Percentiles rank a stretch among this genome's conserved stretches.
Evolutionary conservation across 2,113 vertebrate species (phyloP).

Genomic region (Corvus cornix): DNA sequence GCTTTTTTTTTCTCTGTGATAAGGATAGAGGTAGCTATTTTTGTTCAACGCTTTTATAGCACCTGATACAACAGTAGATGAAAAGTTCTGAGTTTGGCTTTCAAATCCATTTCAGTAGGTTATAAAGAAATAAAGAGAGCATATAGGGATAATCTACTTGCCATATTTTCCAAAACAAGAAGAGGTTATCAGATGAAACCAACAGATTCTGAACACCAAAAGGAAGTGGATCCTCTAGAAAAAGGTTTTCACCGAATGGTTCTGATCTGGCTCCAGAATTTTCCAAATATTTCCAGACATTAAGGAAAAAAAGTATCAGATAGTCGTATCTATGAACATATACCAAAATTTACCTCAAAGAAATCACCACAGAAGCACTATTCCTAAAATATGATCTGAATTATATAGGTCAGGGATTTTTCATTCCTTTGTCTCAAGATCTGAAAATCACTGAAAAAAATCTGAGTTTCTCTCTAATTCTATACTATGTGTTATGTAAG

Average conservation of each 20-base stretch:
- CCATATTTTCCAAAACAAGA: background rate
- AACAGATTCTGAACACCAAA: background rate
- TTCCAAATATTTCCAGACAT: background rate
- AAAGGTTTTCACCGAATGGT: background rate
- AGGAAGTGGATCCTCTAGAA: background rate
- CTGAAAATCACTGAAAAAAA: background rate
- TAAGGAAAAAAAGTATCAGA: fast-evolving
- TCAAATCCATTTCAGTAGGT: background rate
- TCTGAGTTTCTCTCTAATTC: background rate
- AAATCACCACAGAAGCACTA: background rate
- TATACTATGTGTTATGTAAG: background rate
- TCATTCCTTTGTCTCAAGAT: background rate
- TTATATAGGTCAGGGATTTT: background rate
- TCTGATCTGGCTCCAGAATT: background rate
- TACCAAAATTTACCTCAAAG: background rate
- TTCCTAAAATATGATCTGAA: background rate
- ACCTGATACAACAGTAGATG: background rate
- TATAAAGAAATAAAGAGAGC: background rate
- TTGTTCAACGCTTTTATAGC: background rate
- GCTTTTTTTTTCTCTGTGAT: background rate
- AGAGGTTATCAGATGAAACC: background rate
- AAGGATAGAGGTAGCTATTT: background rate
- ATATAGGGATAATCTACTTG: fast-evolving
- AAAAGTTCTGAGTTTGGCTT: background rate
- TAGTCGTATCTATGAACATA: background rate